Evolutionary conservation across 2,797 vertebrate genomes (phyloP).

Genomic region (Anguilla anguilla): DNA sequence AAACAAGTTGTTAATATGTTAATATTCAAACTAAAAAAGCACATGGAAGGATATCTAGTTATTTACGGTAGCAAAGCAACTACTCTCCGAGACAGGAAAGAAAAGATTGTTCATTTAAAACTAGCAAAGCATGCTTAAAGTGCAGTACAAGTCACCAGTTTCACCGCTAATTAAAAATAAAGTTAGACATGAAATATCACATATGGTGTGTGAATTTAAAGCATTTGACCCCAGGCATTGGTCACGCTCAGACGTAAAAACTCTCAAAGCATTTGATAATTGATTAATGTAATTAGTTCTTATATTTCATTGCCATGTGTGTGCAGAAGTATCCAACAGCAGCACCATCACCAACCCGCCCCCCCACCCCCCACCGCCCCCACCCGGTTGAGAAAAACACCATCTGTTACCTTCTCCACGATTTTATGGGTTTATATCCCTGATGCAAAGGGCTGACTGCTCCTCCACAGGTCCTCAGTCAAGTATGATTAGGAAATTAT

Average conservation of each 20-base stretch:
- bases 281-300: not conserved
- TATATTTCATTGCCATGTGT: not conserved
- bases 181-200: not conserved
- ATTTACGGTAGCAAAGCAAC: too few species aligned
- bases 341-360: not conserved
- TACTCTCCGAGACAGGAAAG: too few species aligned
- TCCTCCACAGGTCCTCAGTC: not conserved
- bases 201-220: not conserved
- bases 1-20: too few species aligned
- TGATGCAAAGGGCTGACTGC: not conserved
- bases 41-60: too few species aligned
- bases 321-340: not conserved
- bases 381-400: not conserved
- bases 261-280: not conserved
- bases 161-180: not conserved
- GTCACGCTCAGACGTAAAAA: not conserved
- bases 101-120: too few species aligned
- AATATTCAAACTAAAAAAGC: too few species aligned
- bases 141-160: not conserved
- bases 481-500: constrained; percentile 9
- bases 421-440: not conserved
- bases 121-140: not conserved
- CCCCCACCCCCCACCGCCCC: not conserved
- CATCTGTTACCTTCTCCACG: not conserved
- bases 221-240: not conserved